Conservation (phyloP, 2,888 invertebrate species). For the Drepana falcataria region DNA sequence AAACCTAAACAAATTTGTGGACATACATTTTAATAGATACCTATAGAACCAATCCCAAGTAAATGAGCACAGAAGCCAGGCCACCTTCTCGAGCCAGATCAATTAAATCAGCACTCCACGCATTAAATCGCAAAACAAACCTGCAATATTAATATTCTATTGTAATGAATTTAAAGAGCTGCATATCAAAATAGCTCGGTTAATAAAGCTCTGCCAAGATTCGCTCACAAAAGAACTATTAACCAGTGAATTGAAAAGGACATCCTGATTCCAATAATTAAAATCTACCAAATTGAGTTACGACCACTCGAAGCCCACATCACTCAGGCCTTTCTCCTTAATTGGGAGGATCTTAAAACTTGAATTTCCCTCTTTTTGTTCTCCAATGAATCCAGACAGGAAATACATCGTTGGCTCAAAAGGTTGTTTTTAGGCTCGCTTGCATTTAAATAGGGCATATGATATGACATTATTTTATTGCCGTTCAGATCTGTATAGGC, state of each 20-base stretch:
- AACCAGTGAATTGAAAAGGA: constrained; percentile 38
- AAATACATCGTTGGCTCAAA: constrained; percentile 61
- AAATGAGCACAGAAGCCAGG: too few relatives aligned
- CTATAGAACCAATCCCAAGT: too few relatives aligned
- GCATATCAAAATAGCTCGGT: neutral
- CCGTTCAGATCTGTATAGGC: constrained; percentile 49
- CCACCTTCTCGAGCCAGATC: too few relatives aligned
- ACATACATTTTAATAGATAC: neutral
- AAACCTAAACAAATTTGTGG: too few relatives aligned
- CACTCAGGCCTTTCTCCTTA: constrained; percentile 63
- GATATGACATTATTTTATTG: constrained; percentile 75
- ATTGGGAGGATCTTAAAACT: constrained; percentile 62
- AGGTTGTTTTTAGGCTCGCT: constrained; percentile 64
- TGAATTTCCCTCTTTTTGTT: constrained; percentile 57
- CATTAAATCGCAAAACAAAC: too few relatives aligned
- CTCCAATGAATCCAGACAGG: constrained; percentile 52
- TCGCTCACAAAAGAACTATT: constrained; percentile 33
- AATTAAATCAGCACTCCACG: too few relatives aligned
- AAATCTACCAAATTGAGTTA: constrained; percentile 56
- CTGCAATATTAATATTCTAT: too few relatives aligned
- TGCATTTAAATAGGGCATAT: constrained; percentile 57
- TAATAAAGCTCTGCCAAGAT: too few relatives aligned
- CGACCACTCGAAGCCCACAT: constrained; percentile 58
- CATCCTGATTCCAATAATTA: constrained; percentile 60
- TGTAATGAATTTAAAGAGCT: neutral